phyloP scores from a whole-genome alignment of 2,888 invertebrate species.

The Melieria crassipennis region DNA sequence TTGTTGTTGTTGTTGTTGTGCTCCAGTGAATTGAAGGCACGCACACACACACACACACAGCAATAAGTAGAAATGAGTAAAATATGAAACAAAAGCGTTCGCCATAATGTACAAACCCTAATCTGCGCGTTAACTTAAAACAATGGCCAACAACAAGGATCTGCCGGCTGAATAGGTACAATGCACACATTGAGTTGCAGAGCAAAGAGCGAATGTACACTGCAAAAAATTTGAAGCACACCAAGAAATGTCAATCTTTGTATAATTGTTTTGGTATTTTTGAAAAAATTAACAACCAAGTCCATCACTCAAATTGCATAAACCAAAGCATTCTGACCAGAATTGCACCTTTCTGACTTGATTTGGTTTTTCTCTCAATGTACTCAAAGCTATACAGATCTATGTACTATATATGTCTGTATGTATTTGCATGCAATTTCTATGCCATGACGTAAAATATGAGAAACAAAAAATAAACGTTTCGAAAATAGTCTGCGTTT shows the following conservation, averaged over 20 bases:
- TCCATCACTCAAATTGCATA: too few relatives aligned
- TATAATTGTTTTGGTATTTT: too few relatives aligned
- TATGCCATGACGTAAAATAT: conserved; percentile 3
- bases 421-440: not conserved
- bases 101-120: conserved; percentile 26
- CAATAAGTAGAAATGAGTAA: conserved; percentile 22
- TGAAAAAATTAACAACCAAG: too few relatives aligned
- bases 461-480: conserved; percentile 2
- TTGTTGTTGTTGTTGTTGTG: not conserved
- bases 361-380: not conserved
- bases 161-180: too few relatives aligned
- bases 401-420: too few relatives aligned
- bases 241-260: too few relatives aligned
- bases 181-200: too few relatives aligned
- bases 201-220: too few relatives aligned
- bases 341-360: too few relatives aligned
- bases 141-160: conserved; percentile 15
- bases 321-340: too few relatives aligned
- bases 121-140: conserved; percentile 29
- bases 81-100: conserved; percentile 20
- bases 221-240: too few relatives aligned
- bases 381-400: not conserved
- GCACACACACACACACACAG: not conserved
- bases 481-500: conserved; percentile 34
- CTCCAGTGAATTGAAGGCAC: too few relatives aligned